These are phyloP conservation scores for Phymastichus coffea DNA, from an alignment of 1,140 invertebrate species.

Conservation along the genomic window DNA sequence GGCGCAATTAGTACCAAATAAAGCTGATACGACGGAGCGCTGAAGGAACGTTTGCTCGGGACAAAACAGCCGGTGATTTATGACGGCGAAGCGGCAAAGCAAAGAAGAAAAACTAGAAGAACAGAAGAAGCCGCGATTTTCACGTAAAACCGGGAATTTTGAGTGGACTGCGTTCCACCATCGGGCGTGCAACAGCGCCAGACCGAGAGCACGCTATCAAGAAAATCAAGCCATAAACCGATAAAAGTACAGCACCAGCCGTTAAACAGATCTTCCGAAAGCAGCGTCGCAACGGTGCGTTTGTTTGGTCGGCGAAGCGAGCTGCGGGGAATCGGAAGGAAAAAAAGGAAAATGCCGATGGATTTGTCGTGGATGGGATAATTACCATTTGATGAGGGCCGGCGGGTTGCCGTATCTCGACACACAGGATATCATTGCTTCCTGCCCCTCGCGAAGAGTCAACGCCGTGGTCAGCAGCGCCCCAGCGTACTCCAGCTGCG, in stretches of 20 bases:
- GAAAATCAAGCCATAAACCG: conserved; percentile 21
- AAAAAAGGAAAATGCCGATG: conserved; percentile 4
- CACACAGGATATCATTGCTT: conserved; percentile 77
- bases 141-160: conserved; percentile 19
- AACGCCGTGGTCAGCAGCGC: conserved; percentile 65
- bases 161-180: conserved; percentile 16
- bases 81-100: neutral
- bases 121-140: conserved; percentile 13
- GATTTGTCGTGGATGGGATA: too few species aligned
- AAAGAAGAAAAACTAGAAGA: neutral
- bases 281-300: conserved; percentile 13
- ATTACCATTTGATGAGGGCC: conserved; percentile 79
- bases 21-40: neutral
- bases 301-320: neutral
- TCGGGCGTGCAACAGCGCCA: conserved; percentile 11
- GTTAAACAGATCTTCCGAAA: too few species aligned
- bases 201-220: neutral
- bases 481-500: conserved; percentile 75
- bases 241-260: conserved; percentile 12
- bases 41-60: conserved; percentile 10
- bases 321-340: neutral
- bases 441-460: conserved; percentile 69
- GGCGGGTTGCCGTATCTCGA: conserved; percentile 84
- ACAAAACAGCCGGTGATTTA: conserved; percentile 4
- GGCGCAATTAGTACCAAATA: too few species aligned